Percentiles rank a stretch among this genome's conserved stretches.
phyloP scores from a whole-genome alignment of 2,113 vertebrate species.

The Psilopogon haemacephalus region DNA sequence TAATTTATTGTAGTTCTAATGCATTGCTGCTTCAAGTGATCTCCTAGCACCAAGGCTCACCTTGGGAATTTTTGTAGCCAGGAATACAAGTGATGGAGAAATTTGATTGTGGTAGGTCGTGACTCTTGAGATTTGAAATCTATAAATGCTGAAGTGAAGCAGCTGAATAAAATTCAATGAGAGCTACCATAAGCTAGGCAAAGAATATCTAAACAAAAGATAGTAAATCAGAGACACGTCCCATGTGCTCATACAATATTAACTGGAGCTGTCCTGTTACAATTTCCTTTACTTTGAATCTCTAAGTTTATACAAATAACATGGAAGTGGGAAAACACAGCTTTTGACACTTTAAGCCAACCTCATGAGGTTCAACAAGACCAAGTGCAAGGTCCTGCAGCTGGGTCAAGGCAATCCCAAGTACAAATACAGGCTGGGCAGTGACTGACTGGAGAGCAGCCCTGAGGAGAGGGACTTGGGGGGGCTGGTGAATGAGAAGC shows the following conservation, averaged over 20 bases:
- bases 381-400: too few relatives aligned
- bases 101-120: neutral
- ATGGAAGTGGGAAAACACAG: neutral
- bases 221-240: neutral
- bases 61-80: neutral
- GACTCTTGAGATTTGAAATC: neutral
- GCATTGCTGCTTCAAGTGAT: neutral
- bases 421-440: too few relatives aligned
- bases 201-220: neutral
- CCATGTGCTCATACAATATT: neutral
- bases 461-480: too few relatives aligned
- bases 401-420: too few relatives aligned
- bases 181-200: neutral
- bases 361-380: too few relatives aligned
- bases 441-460: too few relatives aligned
- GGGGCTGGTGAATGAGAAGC: too few relatives aligned
- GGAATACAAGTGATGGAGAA: neutral
- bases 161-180: neutral
- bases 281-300: too few relatives aligned
- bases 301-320: too few relatives aligned
- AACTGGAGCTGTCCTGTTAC: neutral
- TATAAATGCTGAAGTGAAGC: neutral
- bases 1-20: neutral
- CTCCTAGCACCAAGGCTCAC: neutral
- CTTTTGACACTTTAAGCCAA: neutral